Evolutionary conservation across 2,888 invertebrate species (phyloP), one percentile per base, ranked within the genome.

Genomic region (Nymphalis c-album): DNA sequence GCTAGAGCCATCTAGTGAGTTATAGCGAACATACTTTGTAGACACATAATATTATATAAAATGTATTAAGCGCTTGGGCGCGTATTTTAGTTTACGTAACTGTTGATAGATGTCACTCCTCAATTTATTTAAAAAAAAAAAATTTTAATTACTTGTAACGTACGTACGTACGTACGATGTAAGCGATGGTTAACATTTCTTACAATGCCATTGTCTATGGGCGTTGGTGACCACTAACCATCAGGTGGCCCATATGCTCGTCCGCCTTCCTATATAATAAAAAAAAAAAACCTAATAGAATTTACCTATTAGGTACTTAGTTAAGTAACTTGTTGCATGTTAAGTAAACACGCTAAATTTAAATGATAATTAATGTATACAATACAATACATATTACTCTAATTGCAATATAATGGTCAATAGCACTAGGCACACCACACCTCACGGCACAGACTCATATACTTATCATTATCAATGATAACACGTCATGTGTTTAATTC

Each of bases 381-480:
- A 45, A 53, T 1, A n/a, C 7, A 46, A 55, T 40, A 26, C n/a
- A 47, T 61, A 20, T 20, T 45, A 58, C 16, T 46, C 17, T 50
- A 64, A 67, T 64, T 31, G 55, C 48, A 51, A 64, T 67, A 62
- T 64, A 65, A 63, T 64, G 53, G 57, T 65, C 57, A 68, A 63
- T 60, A 63, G 10, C 60, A 26, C 31, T 60, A n/a, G 51, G 55
- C 51, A 53, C 53, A 65, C 70, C 68, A 68, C 68, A 65, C 70
- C 68, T 70, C 17, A 40, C 40, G 18, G 60, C 51, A 68, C 45
- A 64, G 45, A 64, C 69, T 66, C 68, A 69, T 59, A 71, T 45
- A 68, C 71, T 77, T 76, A 77, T 77, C 77, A 73, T 83, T 85
- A 85, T 84, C 83, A 83, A 75, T 80, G 90, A 90, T 88, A 90